phyloP scores from a whole-genome alignment of 2,797 vertebrate species.

The Hybognathus amarus region DNA sequence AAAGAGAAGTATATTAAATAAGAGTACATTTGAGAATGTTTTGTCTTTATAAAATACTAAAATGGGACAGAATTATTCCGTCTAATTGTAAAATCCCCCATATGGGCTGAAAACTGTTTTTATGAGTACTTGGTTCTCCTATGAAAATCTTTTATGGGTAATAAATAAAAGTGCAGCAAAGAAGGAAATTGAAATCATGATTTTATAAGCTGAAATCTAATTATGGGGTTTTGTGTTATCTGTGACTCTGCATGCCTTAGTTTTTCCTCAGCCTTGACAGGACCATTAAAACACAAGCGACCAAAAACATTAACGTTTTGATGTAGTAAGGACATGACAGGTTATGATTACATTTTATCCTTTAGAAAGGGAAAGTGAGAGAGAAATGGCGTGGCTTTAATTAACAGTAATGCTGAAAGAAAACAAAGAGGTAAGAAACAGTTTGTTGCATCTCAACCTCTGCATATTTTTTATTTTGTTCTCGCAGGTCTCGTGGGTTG shows the following conservation, averaged over 20 bases:
- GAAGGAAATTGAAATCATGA: slow-evolving; percentile 64
- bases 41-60: slow-evolving; percentile 3
- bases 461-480: slow-evolving; percentile 42
- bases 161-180: slow-evolving; percentile 58
- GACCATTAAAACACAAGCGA: slow-evolving; percentile 75
- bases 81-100: slow-evolving; percentile 6
- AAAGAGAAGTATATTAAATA: background rate
- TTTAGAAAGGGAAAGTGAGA: slow-evolving; percentile 22
- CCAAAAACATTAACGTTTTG: slow-evolving; percentile 77
- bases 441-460: slow-evolving; percentile 41
- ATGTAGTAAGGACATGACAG: slow-evolving; percentile 75
- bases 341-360: slow-evolving; percentile 73
- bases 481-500: slow-evolving; percentile 26
- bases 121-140: background rate
- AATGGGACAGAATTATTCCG: background rate
- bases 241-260: slow-evolving; percentile 71
- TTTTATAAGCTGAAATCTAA: slow-evolving; percentile 69
- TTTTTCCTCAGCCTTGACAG: slow-evolving; percentile 79
- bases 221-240: slow-evolving; percentile 71
- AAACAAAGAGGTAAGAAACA: slow-evolving; percentile 32
- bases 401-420: slow-evolving; percentile 35
- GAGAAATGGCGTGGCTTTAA: slow-evolving; percentile 26
- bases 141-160: slow-evolving; percentile 46
- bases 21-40: background rate
- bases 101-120: background rate